A percentile compares a stretch with the other conserved stretches of the same genome.
Evolutionary conservation across 2,888 invertebrate genomes (phyloP).

Genomic region (Campoplex nolae): DNA sequence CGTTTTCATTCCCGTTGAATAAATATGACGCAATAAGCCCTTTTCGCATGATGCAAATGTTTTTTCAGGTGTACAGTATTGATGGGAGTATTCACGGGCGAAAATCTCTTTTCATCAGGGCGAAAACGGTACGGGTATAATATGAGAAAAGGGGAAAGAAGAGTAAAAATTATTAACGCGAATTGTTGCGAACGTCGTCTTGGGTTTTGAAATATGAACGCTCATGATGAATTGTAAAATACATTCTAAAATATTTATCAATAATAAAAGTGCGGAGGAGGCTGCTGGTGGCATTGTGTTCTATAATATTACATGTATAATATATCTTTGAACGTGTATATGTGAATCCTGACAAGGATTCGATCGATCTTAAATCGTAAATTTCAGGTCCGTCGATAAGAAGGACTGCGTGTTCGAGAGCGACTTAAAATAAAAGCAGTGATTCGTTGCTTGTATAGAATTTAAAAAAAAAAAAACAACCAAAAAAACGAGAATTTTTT

Average conservation of each 20-base stretch:
- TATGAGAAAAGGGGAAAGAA: conserved; percentile 16
- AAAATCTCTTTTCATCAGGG: not conserved
- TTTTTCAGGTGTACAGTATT: not conserved
- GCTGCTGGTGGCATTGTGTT: conserved; percentile 65
- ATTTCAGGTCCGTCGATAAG: conserved; percentile 28
- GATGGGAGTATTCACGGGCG: not conserved
- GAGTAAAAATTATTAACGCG: conserved; percentile 41
- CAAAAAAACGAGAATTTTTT: conserved; percentile 25
- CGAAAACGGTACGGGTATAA: conserved; percentile 1
- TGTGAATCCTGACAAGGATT: conserved; percentile 41
- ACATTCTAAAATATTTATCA: conserved; percentile 62
- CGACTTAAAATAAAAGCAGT: conserved; percentile 17
- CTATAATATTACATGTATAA: conserved; percentile 46
- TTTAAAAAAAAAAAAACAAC: not conserved
- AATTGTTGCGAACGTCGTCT: conserved; percentile 24
- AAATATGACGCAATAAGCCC: not conserved
- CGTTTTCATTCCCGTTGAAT: conserved; percentile 7
- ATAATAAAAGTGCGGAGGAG: conserved; percentile 65
- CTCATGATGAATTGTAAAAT: conserved; percentile 61
- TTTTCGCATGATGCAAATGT: not conserved
- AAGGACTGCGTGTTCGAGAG: conserved; percentile 26
- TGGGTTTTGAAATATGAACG: conserved; percentile 44
- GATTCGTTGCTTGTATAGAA: conserved; percentile 15
- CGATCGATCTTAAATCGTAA: conserved; percentile 58
- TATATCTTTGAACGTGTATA: conserved; percentile 59